Percentiles rank a stretch among this genome's conserved stretches.
These are phyloP conservation scores for Aphelinus atriplicis DNA, from an alignment of 1,140 invertebrate genomes.

Conservation along the genomic window DNA sequence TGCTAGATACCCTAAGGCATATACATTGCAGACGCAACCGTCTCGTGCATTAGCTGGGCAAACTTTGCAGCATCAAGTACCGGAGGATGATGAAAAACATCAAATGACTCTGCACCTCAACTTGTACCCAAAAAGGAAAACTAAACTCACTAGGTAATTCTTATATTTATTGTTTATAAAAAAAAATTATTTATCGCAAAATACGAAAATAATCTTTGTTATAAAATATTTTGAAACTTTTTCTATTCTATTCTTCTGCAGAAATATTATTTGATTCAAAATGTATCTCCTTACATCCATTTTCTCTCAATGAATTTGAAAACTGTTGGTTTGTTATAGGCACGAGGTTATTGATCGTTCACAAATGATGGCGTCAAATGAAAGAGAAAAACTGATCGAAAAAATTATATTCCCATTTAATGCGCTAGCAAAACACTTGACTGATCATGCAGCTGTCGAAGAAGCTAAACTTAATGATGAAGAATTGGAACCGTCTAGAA, in stretches of 20 bases:
- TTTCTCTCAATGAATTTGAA: neutral
- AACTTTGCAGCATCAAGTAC: constrained; percentile 2
- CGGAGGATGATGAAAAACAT: constrained; percentile 54
- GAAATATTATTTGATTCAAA: neutral
- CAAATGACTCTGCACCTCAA: constrained; percentile 66
- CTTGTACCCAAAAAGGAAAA: constrained; percentile 59
- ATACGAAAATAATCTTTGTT: too few relatives aligned
- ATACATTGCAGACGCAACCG: constrained; percentile 25
- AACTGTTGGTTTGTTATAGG: constrained; percentile 43
- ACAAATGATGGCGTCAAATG: constrained; percentile 39
- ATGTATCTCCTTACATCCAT: neutral
- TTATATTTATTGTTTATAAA: constrained; percentile 8
- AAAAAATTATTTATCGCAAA: constrained; percentile 40
- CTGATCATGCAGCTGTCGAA: constrained; percentile 51
- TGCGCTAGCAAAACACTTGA: constrained; percentile 54
- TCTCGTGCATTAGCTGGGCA: constrained; percentile 39
- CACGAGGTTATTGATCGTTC: constrained; percentile 54
- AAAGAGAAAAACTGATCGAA: constrained; percentile 47
- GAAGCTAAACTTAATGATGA: constrained; percentile 44
- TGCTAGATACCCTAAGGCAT: constrained; percentile 45
- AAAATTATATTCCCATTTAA: constrained; percentile 54
- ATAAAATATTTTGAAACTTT: too few relatives aligned
- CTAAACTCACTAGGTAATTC: constrained; percentile 51
- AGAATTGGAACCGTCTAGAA: constrained; percentile 15
- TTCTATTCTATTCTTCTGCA: neutral